Base-by-base conservation (phyloP, 1,140 invertebrate genomes). In the Wiebesia pumilae region DNA sequence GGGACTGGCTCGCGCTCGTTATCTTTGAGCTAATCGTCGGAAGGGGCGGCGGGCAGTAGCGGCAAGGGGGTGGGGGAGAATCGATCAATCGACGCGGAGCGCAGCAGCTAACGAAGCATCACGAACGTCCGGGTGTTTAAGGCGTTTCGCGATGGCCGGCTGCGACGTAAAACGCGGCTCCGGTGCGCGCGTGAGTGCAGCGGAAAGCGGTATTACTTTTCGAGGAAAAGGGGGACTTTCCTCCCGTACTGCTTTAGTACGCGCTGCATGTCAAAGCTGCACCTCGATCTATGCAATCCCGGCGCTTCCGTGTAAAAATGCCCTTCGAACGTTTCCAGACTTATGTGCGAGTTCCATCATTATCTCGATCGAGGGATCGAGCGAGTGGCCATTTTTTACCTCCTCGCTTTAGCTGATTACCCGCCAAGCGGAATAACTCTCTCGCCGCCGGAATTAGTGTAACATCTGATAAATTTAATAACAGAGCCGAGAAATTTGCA, bases 391-490 rank as follows among this genome's bases (percentile, higher is more conserved):
- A 62, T 67, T 69, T 69, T 67, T 65, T 43, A 73, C 58, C 58
- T 62, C 58, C 58, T 62, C 10, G 58, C 58, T 62, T 27, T 65
- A 58, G 30, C n/a, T 73, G 58, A 69, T 75, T 75, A 27, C 62
- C 40, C 65, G 75, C 1, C 51, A 16, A 62, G 24, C 58, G 58
- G 58, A 47, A 47, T 47, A 47, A 47, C 43, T 47, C 43, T 47
- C 14, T 14, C 73, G 40, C 33, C 81, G 30, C 30, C 47, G 19
- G 78, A 85, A 67, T 69, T 33, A 65, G 35, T 78, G n/a, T 51
- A 82, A 54, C 85, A 86, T 86, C 85, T 86, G 80, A 86, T 86
- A 82, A 86, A 47, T 62, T 67, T 86, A 86, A 86, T 81, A 47
- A 77, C 35, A 54, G 80, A 47, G 51, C 54, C 54, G 79, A 75